Evolutionary conservation across 2,888 invertebrate genomes (phyloP).

Genomic region (Oligia latruncula): DNA sequence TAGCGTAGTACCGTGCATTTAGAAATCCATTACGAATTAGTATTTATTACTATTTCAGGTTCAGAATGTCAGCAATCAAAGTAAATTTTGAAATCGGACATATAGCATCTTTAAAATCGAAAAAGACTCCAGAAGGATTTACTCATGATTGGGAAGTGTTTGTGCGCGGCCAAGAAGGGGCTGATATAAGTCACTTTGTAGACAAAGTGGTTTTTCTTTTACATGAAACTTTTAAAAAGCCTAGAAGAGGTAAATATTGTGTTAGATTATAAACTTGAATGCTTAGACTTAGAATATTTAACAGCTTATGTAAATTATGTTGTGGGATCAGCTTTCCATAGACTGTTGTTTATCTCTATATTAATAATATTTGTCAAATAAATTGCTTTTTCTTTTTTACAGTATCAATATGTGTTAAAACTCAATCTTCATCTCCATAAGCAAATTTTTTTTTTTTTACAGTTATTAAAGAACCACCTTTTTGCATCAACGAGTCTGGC

Average conservation of each 20-base stretch:
- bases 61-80: constrained; percentile 85
- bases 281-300: constrained; percentile 21
- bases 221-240: constrained; percentile 97
- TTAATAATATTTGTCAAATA: constrained; percentile 17
- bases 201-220: constrained; percentile 97
- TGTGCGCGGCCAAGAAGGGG: constrained; percentile 96
- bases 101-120: constrained; percentile 94
- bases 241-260: constrained; percentile 93
- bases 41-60: constrained; percentile 67
- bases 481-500: constrained; percentile 97
- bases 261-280: not conserved
- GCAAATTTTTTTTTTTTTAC: constrained; percentile 75
- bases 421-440: not conserved
- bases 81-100: constrained; percentile 98
- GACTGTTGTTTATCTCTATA: constrained; percentile 57
- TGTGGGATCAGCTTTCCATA: constrained; percentile 37
- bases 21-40: constrained; percentile 58
- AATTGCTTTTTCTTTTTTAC: constrained; percentile 1
- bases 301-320: constrained; percentile 47
- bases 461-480: constrained; percentile 98
- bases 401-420: not conserved
- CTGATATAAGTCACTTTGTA: constrained; percentile 96
- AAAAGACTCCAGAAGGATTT: constrained; percentile 96
- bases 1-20: constrained; percentile 59
- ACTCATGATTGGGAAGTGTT: constrained; percentile 99